Evolutionary conservation across 2,113 vertebrate genomes (phyloP), one percentile per base, ranked within the genome.

Genomic region (Eclectus roratus): DNA sequence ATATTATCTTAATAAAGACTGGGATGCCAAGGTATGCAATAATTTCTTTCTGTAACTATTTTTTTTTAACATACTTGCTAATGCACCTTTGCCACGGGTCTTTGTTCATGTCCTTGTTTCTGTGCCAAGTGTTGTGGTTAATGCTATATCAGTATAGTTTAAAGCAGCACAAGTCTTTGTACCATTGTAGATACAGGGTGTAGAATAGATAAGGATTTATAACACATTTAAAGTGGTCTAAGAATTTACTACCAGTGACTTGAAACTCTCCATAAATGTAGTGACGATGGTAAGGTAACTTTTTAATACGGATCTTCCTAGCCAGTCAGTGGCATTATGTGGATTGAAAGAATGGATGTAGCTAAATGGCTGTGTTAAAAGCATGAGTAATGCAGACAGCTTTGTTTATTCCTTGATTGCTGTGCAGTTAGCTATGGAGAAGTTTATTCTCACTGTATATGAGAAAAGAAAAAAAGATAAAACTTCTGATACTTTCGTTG

Each of bases 1-100:
- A 98, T 99, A 99, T 98, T 99, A 99, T 97, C 99, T 99, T 97
- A 99, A 99, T 98, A 99, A 99, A 98, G 98, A 99, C 97, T 99
- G 99, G 99, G 98, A 98, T 97, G 98, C 98, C 96, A 99, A 99
- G 99, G 99, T 99, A 99, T 69, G 98, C 96, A 85, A 76, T 47
- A 66, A 90, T 61, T 89, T 50, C 4, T 55, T 95, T 44, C 35
- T 79, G 1, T 53, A 55, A 12, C 11, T 1, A 56, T 84, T 64
- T 60, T 56, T 65, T 61, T 73, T 56, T 21, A 35, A 25, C 17
- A 3, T 44, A 11, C 11, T 35, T 61, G 44, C 13, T 76, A n/a
- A 18, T 52, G 25, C 6, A 55, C 47, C 12, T 81, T 77, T 85
- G 31, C 55, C 76, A 4, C 9, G 33, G 21, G 13, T 61, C 44